phyloP scores from a whole-genome alignment of 2,113 vertebrate genomes.

The Engraulis encrasicolus region DNA sequence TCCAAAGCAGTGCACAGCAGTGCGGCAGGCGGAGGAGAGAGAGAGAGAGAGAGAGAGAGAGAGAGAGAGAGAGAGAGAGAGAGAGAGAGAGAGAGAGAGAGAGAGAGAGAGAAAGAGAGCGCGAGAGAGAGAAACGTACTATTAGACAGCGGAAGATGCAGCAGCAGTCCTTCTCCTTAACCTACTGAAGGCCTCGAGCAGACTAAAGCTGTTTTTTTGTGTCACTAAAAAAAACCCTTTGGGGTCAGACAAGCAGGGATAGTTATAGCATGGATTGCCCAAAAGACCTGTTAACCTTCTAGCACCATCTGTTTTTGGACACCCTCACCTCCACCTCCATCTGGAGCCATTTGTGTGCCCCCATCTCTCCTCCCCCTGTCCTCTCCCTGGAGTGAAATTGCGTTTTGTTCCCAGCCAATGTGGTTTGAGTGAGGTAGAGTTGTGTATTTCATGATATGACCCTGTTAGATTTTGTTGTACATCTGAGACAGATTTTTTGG shows the following conservation, averaged over 20 bases:
- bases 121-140: not conserved
- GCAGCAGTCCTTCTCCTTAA: not conserved
- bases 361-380: not conserved
- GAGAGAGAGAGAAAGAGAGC: no score
- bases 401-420: not conserved
- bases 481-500: not conserved
- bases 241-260: not conserved
- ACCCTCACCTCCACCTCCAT: not conserved
- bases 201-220: not conserved
- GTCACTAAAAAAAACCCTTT: not conserved
- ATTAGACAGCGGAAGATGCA: not conserved
- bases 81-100: no score
- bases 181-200: not conserved
- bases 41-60: not conserved
- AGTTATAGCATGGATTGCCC: not conserved
- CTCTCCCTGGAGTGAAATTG: not conserved
- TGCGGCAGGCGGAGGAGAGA: not conserved
- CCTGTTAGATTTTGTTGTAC: conserved; percentile 11
- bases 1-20: not conserved
- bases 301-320: conserved; percentile 5
- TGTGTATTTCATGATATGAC: not conserved
- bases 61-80: no score
- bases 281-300: conserved; percentile 15
- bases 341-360: not conserved
- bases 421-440: not conserved